A percentile compares a stretch with the other conserved stretches of the same genome.
These are phyloP conservation scores for Sepioteuthis lessoniana DNA, from an alignment of 2,888 invertebrate species.

Conservation along the genomic window DNA sequence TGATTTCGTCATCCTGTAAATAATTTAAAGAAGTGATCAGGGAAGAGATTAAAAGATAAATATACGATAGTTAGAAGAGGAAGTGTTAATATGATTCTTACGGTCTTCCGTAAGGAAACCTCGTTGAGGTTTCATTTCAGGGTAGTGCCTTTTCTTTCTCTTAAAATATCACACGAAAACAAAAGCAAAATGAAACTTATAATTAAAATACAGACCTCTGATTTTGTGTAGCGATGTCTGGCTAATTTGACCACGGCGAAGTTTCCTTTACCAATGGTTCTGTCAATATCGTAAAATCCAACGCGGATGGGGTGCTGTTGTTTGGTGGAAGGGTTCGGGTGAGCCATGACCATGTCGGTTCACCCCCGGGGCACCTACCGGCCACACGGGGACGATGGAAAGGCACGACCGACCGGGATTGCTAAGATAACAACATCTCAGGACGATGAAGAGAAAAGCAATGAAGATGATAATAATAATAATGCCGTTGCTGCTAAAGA, in stretches of 20 bases:
- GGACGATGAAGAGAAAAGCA: background rate
- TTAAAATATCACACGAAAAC: background rate
- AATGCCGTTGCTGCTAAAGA: background rate
- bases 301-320: constrained; percentile 77
- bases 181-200: background rate
- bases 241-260: constrained; percentile 99
- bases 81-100: background rate
- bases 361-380: constrained; percentile 39
- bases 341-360: constrained; percentile 67
- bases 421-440: constrained; percentile 41
- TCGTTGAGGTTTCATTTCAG: background rate
- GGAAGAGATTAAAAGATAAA: background rate
- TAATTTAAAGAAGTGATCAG: background rate
- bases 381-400: constrained; percentile 40
- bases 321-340: constrained; percentile 57
- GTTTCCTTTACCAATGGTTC: constrained; percentile 98
- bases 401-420: background rate
- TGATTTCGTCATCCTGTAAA: background rate
- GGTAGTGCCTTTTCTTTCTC: background rate
- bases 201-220: constrained; percentile 86
- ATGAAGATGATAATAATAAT: background rate
- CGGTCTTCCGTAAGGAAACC: background rate
- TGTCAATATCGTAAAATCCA: constrained; percentile 97
- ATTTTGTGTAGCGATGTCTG: constrained; percentile 97
- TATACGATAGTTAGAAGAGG: background rate